Base-by-base conservation (phyloP, 2,113 vertebrate species). In the Burhinus oedicnemus region DNA sequence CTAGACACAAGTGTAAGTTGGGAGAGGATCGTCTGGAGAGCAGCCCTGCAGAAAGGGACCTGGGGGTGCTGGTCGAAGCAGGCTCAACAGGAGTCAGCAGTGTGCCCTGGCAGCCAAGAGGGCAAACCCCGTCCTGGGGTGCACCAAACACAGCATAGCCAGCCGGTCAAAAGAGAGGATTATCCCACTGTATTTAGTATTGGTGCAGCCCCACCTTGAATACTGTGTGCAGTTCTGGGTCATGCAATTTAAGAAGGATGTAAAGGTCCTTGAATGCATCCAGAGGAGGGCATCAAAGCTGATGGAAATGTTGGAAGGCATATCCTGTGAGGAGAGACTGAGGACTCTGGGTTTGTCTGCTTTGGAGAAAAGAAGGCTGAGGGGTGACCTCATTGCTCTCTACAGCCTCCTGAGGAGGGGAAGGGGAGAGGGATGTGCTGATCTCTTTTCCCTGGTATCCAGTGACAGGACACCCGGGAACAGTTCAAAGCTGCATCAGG, bases 101-200 rank as follows among this genome's bases (percentile, higher is more conserved):
- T 14, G 54, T 42, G 36, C 29, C 55, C 68, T 22, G 36, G 55
- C 45, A 52, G 36, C 68, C 57, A 22, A 14, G 36, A n/a, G 45
- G 15, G 36, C 47, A 74, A 74, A 30, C 9, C 1, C 0, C 57
- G 8, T 15, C 32, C 26, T 5, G 30, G 66, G 23, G 11, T 11
- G 23, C 55, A 29, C 42, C 54, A 21, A 17, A 34, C 54, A 12
- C 36, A 42, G 55, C 14, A 22, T 1, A 47, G 8, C 45, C 81
- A 61, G 45, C 30, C 0, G 4, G 45, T 8, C 52, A 62, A 30
- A 42, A 19, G 19, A 52, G 36, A 57, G 2, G 47, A 15, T 25
- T 29, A 3, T 62, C 32, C 30, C 0, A 1, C 30, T 34, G 14
- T 42, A 23, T 42, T 72, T 5, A 11, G 45, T 1, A 0, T 17